A percentile compares a stretch with the other conserved stretches of the same genome.
These are phyloP conservation scores for Orthonevra nobilis DNA, from an alignment of 2,888 invertebrate genomes.

Conservation along the genomic window DNA sequence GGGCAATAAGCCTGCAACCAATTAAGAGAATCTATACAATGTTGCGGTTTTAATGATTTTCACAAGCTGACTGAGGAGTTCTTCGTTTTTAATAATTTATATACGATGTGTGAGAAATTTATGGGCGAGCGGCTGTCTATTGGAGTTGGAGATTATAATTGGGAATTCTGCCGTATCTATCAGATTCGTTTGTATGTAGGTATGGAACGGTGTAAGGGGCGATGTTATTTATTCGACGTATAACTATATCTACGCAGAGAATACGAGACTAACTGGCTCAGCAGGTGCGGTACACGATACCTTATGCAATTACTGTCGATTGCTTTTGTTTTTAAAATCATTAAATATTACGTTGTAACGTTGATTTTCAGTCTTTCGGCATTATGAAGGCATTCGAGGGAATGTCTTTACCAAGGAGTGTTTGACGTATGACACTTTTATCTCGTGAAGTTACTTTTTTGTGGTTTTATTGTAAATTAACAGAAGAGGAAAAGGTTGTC, in stretches of 20 bases:
- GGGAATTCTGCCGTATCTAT: background rate
- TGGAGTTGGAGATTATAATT: background rate
- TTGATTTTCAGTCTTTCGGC: too few relatives aligned
- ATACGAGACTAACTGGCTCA: too few relatives aligned
- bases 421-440: too few relatives aligned
- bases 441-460: too few relatives aligned
- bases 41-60: conserved; percentile 49
- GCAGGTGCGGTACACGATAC: too few relatives aligned
- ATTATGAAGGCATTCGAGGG: too few relatives aligned
- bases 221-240: conserved; percentile 3
- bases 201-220: background rate
- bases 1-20: conserved; percentile 18
- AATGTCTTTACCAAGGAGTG: too few relatives aligned
- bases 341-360: too few relatives aligned
- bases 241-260: background rate
- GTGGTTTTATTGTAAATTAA: too few relatives aligned
- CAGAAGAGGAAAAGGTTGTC: too few relatives aligned
- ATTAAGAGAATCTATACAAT: conserved; percentile 45
- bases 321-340: too few relatives aligned
- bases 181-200: background rate
- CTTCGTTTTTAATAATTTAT: conserved; percentile 28
- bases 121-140: conserved; percentile 4
- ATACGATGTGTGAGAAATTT: conserved; percentile 31
- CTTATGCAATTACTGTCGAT: too few relatives aligned
- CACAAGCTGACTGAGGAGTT: conserved; percentile 27